phyloP scores from a whole-genome alignment of 2,888 invertebrate genomes.

The Cryptocephalus moraei region DNA sequence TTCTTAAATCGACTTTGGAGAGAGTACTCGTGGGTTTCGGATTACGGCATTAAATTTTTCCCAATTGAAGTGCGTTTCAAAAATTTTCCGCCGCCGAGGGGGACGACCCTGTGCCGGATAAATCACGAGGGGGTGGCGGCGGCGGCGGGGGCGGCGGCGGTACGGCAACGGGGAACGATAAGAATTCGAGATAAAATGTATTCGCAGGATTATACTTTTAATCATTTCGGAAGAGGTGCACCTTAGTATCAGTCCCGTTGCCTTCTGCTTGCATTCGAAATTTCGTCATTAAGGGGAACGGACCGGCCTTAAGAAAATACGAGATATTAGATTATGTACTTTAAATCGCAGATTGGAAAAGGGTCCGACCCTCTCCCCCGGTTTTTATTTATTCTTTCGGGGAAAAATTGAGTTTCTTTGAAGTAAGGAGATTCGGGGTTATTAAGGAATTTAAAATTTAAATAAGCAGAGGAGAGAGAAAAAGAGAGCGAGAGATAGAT shows the following conservation, averaged over 20 bases:
- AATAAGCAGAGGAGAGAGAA: constrained; percentile 3
- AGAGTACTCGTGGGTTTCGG: too few species aligned
- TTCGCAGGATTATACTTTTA: constrained; percentile 34
- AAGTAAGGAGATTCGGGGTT: constrained; percentile 8
- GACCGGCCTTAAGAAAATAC: constrained; percentile 10
- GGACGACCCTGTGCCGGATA: background rate
- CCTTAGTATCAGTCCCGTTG: constrained; percentile 7
- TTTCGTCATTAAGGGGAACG: constrained; percentile 3
- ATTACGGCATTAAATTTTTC: too few species aligned
- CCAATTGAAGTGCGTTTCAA: too few species aligned
- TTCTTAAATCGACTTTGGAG: too few species aligned
- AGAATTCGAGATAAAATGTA: constrained; percentile 29
- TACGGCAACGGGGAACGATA: constrained; percentile 20
- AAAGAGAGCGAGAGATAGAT: background rate
- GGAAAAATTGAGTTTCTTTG: constrained; percentile 13
- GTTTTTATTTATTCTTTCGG: constrained; percentile 11
- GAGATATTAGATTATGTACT: constrained; percentile 29
- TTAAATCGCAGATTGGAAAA: constrained; percentile 28
- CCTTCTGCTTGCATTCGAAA: constrained; percentile 9
- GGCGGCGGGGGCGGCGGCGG: constrained; percentile 18
- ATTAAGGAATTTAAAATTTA: constrained; percentile 15
- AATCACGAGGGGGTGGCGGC: constrained; percentile 9
- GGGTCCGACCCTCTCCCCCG: constrained; percentile 16
- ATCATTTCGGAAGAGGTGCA: constrained; percentile 24
- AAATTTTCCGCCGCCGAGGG: too few species aligned